Conservation (phyloP, 1,140 invertebrate species). For the Rhopalosiphum maidis region DNA sequence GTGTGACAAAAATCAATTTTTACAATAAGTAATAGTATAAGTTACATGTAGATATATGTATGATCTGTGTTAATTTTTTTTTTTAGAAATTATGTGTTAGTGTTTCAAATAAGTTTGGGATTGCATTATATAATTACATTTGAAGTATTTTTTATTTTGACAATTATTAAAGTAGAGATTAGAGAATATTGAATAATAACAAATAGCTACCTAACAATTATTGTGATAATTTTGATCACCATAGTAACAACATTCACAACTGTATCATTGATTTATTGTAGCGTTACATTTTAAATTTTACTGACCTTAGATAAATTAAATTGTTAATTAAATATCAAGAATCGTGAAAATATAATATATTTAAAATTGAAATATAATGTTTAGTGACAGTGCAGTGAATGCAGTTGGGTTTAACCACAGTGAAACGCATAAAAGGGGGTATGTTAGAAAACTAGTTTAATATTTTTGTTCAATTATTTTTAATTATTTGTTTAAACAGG, state of each 20-base stretch:
- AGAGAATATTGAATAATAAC: background rate
- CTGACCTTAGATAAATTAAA: background rate
- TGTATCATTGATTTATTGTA: background rate
- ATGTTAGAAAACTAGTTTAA: background rate
- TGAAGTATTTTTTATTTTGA: background rate
- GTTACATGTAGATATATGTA: background rate
- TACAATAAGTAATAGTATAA: background rate
- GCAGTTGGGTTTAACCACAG: conserved; percentile 36
- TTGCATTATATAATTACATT: background rate
- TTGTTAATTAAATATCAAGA: background rate
- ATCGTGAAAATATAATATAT: background rate
- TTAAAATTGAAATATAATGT: background rate
- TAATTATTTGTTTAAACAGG: background rate
- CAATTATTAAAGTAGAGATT: background rate
- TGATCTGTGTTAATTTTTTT: background rate
- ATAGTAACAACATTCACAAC: background rate
- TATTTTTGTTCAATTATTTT: background rate
- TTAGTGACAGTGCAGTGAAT: conserved; percentile 9
- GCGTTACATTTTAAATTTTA: background rate
- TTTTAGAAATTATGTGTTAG: background rate
- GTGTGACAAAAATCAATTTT: no score
- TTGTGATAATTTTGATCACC: background rate
- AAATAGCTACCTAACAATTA: background rate
- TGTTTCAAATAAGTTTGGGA: background rate
- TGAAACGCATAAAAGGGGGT: background rate